A percentile compares a stretch with the other conserved stretches of the same genome.
phyloP scores from a whole-genome alignment of 2,797 vertebrate genomes.

The Enteromius fasciolatus region DNA sequence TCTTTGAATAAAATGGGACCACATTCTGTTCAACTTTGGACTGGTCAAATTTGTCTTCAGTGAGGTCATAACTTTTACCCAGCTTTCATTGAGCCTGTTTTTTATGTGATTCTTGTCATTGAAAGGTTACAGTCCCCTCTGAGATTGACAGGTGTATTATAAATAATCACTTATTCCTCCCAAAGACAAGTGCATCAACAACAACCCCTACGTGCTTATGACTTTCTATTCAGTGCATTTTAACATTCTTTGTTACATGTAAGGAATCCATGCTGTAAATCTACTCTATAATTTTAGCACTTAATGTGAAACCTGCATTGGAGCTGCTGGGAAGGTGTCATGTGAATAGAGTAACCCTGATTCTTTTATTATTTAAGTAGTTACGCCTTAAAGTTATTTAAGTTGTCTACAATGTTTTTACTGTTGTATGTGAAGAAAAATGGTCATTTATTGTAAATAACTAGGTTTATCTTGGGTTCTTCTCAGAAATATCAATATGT shows the following conservation, averaged over 20 bases:
- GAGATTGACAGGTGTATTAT: slow-evolving; percentile 13
- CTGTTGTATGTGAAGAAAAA: slow-evolving; percentile 80
- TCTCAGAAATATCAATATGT: slow-evolving; percentile 84
- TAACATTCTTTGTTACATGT: slow-evolving; percentile 65
- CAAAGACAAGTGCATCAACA: slow-evolving; percentile 29
- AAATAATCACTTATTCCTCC: slow-evolving; percentile 12
- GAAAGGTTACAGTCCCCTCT: slow-evolving; percentile 7
- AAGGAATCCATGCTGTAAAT: slow-evolving; percentile 81
- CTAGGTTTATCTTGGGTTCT: slow-evolving; percentile 82
- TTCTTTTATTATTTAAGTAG: slow-evolving; percentile 83
- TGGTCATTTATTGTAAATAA: slow-evolving; percentile 87
- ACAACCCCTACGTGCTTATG: slow-evolving; percentile 15
- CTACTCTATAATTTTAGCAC: slow-evolving; percentile 82
- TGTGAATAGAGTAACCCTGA: slow-evolving; percentile 86
- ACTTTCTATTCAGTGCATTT: slow-evolving; percentile 43
- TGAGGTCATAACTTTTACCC: not conserved
- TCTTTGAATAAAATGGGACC: slow-evolving; percentile 14
- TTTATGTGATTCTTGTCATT: slow-evolving; percentile 13
- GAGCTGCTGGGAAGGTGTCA: slow-evolving; percentile 82
- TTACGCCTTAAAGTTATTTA: slow-evolving; percentile 84
- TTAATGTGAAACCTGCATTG: slow-evolving; percentile 88
- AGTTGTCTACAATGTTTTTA: slow-evolving; percentile 83
- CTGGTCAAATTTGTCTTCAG: not conserved
- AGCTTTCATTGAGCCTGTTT: slow-evolving; percentile 11
- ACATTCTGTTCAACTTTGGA: slow-evolving; percentile 21